Conservation (phyloP, 2,888 invertebrate genomes). For the Parascotia fuliginaria region DNA sequence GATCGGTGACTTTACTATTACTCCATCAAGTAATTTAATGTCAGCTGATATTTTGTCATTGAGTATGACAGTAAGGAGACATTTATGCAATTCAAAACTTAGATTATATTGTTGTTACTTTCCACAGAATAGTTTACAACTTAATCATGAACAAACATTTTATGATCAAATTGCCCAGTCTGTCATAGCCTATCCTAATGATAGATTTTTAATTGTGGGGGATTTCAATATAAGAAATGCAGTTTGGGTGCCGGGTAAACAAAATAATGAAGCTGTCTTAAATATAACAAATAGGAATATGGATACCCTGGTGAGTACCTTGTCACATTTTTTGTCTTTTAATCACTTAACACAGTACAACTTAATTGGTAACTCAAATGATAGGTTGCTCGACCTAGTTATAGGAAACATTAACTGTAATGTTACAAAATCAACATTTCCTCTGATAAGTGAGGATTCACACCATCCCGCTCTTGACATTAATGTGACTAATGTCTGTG, state of each 20-base stretch:
- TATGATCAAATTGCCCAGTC: background rate
- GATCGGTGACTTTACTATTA: background rate
- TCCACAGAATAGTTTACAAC: conserved; percentile 1
- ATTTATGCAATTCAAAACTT: background rate
- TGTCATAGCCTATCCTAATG: too few species aligned
- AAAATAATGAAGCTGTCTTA: background rate
- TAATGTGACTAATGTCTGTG: too few species aligned
- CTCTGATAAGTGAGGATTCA: conserved; percentile 3
- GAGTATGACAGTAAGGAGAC: background rate
- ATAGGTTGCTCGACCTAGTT: conserved; percentile 6
- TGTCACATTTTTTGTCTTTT: conserved; percentile 3
- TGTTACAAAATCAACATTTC: background rate
- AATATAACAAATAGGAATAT: background rate
- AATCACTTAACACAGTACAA: background rate
- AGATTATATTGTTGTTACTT: conserved; percentile 6
- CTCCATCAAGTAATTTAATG: background rate
- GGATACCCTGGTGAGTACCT: background rate
- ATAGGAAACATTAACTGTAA: background rate
- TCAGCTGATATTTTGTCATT: conserved; percentile 5
- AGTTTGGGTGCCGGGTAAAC: background rate
- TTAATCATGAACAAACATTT: background rate
- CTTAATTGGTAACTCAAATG: background rate
- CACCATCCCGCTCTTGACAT: background rate
- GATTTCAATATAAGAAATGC: background rate
- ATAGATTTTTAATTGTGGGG: background rate